These are phyloP conservation scores for Dinocampus coccinellae DNA, from an alignment of 2,888 invertebrate species.

Conservation along the genomic window DNA sequence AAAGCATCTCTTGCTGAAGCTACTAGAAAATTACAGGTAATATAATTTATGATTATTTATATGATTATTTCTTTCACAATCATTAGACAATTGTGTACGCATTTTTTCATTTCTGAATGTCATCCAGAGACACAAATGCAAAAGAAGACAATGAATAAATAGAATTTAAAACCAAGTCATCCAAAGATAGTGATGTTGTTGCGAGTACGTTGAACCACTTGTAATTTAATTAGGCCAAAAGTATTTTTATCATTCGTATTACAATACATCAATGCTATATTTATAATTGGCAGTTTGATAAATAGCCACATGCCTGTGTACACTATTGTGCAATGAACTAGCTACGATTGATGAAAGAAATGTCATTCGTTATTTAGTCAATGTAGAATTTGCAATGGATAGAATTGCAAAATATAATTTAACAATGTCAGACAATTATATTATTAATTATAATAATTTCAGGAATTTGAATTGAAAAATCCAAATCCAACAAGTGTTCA, in stretches of 20 bases:
- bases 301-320: slow-evolving; percentile 37
- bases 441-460: not conserved
- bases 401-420: not conserved
- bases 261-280: slow-evolving; percentile 61
- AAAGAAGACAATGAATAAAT: slow-evolving; percentile 43
- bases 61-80: not conserved
- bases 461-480: slow-evolving; percentile 80
- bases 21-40: slow-evolving; percentile 77
- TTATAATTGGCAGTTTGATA: slow-evolving; percentile 66
- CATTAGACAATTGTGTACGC: not conserved
- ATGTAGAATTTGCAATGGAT: not conserved
- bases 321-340: slow-evolving; percentile 30
- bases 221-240: slow-evolving; percentile 41
- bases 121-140: not conserved
- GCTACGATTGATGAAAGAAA: slow-evolving; percentile 20
- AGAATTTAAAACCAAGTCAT: slow-evolving; percentile 58
- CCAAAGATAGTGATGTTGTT: slow-evolving; percentile 60
- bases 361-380: not conserved
- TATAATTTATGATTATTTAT: slow-evolving; percentile 6
- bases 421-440: not conserved
- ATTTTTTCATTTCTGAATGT: not conserved
- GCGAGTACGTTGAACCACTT: slow-evolving; percentile 51
- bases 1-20: slow-evolving; percentile 85
- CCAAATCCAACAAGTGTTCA: slow-evolving; percentile 73
- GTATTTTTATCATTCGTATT: slow-evolving; percentile 45